phyloP scores from a whole-genome alignment of 1,140 invertebrate species.

The Stenopsyche tienmushanensis region DNA sequence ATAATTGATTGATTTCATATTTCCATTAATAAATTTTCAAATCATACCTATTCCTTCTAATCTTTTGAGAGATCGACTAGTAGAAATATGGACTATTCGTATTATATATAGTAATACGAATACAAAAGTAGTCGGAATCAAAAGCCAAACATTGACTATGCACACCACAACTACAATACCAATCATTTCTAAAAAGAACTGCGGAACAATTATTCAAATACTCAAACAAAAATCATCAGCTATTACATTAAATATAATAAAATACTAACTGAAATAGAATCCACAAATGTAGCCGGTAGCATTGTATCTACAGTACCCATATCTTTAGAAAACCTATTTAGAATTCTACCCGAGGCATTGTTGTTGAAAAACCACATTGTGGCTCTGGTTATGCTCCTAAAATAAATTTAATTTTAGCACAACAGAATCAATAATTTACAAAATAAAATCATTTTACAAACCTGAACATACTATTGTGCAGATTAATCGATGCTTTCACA shows the following conservation, averaged over 20 bases:
- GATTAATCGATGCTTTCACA: slow-evolving; percentile 67
- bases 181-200: slow-evolving; percentile 64
- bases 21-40: no score
- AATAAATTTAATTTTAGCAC: slow-evolving; percentile 52
- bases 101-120: slow-evolving; percentile 66
- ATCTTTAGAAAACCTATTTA: slow-evolving; percentile 80
- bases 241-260: neutral
- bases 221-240: neutral
- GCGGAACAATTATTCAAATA: slow-evolving; percentile 51
- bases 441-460: slow-evolving; percentile 41
- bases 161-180: slow-evolving; percentile 70
- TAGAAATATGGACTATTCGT: slow-evolving; percentile 71
- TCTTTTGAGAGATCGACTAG: slow-evolving; percentile 79
- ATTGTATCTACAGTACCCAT: slow-evolving; percentile 75
- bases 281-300: slow-evolving; percentile 67
- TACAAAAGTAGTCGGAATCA: slow-evolving; percentile 70
- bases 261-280: slow-evolving; percentile 60
- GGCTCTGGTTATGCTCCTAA: slow-evolving; percentile 67
- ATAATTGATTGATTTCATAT: slow-evolving; percentile 11
- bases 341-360: slow-evolving; percentile 71
- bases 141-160: slow-evolving; percentile 75
- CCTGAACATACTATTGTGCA: slow-evolving; percentile 79
- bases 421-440: slow-evolving; percentile 51
- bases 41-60: slow-evolving; percentile 46
- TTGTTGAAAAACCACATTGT: slow-evolving; percentile 83